These are phyloP conservation scores for Phaethon lepturus DNA, from an alignment of 2,113 vertebrate species.

Conservation along the genomic window DNA sequence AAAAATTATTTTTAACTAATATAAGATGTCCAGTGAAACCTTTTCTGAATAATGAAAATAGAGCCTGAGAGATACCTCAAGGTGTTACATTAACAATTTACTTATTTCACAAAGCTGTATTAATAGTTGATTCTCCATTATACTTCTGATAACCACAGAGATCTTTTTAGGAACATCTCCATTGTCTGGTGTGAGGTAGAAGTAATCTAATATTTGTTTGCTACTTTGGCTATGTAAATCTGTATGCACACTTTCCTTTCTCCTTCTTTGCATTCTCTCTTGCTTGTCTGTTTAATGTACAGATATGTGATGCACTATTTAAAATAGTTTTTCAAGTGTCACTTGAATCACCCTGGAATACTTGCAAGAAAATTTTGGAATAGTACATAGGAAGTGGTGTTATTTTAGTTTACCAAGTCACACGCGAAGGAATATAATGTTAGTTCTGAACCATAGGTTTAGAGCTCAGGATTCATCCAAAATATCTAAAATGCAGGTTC, in stretches of 20 bases:
- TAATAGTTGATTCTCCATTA: background rate
- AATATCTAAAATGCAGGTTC: background rate
- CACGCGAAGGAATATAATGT: background rate
- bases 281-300: background rate
- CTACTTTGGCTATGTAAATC: background rate
- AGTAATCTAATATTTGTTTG: background rate
- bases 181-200: background rate
- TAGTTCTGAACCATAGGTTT: background rate
- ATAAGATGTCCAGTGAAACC: background rate
- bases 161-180: background rate
- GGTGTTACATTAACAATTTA: background rate
- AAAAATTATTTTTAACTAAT: background rate
- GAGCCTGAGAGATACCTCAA: background rate
- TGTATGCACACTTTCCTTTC: background rate
- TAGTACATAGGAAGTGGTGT: fast-evolving
- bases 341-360: background rate
- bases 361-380: background rate
- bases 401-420: background rate
- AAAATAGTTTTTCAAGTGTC: background rate
- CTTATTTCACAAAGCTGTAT: background rate
- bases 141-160: background rate
- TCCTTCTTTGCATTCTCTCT: background rate
- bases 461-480: background rate
- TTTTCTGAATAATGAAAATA: background rate
- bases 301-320: background rate